These are phyloP conservation scores for Mirounga angustirostris DNA, from an alignment of 2,113 vertebrate genomes.

Conservation along the genomic window DNA sequence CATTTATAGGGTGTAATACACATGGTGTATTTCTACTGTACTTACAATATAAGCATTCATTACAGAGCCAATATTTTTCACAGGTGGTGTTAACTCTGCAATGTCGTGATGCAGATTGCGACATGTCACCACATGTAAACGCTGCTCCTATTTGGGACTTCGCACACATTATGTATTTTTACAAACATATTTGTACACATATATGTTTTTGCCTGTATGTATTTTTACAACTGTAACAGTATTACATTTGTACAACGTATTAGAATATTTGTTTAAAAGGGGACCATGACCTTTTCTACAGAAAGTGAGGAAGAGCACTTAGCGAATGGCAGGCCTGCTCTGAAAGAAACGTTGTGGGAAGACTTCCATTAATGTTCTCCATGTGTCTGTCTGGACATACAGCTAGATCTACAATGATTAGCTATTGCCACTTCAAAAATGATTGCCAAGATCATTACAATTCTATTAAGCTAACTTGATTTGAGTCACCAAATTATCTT, in stretches of 20 bases:
- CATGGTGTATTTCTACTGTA: neutral
- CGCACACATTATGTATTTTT: neutral
- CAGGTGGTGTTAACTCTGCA: neutral
- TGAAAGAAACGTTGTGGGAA: neutral
- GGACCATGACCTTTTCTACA: neutral
- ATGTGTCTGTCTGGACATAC: neutral
- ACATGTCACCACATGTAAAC: neutral
- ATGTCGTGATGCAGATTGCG: neutral
- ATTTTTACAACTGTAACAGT: neutral
- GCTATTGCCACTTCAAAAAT: neutral
- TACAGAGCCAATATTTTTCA: neutral
- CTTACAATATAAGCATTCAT: constrained; percentile 39
- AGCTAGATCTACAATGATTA: neutral
- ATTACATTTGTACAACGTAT: neutral
- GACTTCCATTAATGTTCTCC: neutral
- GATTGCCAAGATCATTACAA: neutral
- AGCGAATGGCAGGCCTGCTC: neutral
- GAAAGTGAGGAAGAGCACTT: neutral
- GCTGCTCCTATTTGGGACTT: neutral
- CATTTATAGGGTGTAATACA: constrained; percentile 32
- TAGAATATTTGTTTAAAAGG: neutral
- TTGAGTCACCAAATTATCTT: neutral
- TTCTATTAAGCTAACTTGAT: neutral
- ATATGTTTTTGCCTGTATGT: neutral
- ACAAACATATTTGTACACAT: neutral